phyloP scores from a whole-genome alignment of 2,113 vertebrate species.

The Empidonax alnorum region DNA sequence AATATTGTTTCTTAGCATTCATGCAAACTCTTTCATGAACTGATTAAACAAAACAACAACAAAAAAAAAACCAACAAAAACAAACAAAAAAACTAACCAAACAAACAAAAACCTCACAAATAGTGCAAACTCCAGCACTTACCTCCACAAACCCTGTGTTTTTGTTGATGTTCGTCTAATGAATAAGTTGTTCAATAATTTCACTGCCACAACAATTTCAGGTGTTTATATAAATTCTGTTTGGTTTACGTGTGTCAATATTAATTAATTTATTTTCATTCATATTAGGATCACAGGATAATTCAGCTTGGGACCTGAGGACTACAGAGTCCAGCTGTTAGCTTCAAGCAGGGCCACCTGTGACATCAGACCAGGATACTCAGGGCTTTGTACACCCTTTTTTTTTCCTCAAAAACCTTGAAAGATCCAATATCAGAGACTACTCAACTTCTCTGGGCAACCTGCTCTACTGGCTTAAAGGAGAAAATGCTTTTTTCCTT shows the following conservation, averaged over 20 bases:
- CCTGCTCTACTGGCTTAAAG: neutral
- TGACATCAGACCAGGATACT: neutral
- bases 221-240: neutral
- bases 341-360: neutral
- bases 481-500: accelerated
- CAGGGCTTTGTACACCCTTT: neutral
- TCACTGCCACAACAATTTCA: neutral
- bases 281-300: neutral
- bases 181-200: neutral
- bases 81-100: too few relatives aligned
- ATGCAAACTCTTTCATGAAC: neutral
- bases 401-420: neutral
- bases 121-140: neutral
- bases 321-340: neutral
- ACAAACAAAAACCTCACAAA: too few relatives aligned
- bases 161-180: neutral
- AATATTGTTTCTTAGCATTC: neutral
- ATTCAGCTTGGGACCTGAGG: neutral
- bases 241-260: accelerated
- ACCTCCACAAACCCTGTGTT: accelerated
- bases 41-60: neutral
- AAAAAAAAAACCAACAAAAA: too few relatives aligned
- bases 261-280: neutral
- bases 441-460: neutral
- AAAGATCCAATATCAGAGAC: neutral